Evolutionary conservation across 2,113 vertebrate genomes (phyloP), one percentile per base, ranked within the genome.

Genomic region (Cyanoramphus novaezelandiae): DNA sequence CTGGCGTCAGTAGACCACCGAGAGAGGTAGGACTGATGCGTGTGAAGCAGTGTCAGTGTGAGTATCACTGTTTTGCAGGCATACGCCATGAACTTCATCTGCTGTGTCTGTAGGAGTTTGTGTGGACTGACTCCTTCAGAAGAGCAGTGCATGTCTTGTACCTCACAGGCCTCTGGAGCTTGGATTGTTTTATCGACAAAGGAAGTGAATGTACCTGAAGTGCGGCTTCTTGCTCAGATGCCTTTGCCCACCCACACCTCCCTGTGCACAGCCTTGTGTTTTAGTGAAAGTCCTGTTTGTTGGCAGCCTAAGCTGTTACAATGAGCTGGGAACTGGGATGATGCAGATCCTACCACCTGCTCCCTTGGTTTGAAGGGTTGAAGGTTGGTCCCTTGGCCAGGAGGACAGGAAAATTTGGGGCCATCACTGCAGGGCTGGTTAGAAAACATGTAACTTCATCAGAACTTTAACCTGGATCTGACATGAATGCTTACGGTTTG

Each of bases 241-340:
- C 6, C 16, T 86, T 57, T 57, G 2, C 19, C 7, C 86, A 37
- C 53, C 37, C 11, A 0, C 6, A 7, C 67, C 41, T 41, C 19
- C n/a, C 10, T 13, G 0, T 31, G 55, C 20, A 2, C 12, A 33
- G 31, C 47, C 39, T 53, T 1, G 0, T 2, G 2, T 31, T 1
- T 28, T 47, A 39, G 60, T 20, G 18, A 3, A 65, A 84, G 24
- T n/a, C 3, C 33, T 37, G 29, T 16, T 84, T 2, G 0, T 67
- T 23, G 24, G 39, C 31, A 5, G 27, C 12, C n/a, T 8, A 5
- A 44, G 25, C 13, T 74, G 17, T 76, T 65, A 13, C 0, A 1
- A n/a, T 4, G 25, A 68, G 43, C 44, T 44, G 53, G 39, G 44
- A 47, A 1, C 18, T 21, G 1, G 29, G 15, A 4, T 7, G 7